Evolutionary conservation across 2,797 vertebrate genomes (phyloP).

Genomic region (Lepus oiostolus): DNA sequence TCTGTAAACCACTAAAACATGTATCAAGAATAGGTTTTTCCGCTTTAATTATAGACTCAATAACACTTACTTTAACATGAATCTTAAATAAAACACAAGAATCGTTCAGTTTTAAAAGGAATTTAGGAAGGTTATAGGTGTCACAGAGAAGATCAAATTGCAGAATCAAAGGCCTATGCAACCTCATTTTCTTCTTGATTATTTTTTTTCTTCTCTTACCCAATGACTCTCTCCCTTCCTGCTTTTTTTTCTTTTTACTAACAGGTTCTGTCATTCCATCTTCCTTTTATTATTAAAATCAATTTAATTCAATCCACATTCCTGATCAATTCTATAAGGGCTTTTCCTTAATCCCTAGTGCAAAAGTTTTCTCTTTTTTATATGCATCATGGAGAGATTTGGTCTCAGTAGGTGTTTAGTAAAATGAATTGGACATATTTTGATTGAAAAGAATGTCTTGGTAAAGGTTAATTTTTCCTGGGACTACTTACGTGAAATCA

Average conservation of each 20-base stretch:
- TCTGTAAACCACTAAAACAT: neutral
- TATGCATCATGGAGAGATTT: neutral
- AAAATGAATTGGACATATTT: constrained; percentile 54
- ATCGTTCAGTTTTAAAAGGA: neutral
- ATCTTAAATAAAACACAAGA: neutral
- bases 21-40: neutral
- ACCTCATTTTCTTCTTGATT: neutral
- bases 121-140: neutral
- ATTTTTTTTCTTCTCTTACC: neutral
- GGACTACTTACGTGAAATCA: constrained; percentile 46
- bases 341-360: neutral
- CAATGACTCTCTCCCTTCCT: neutral
- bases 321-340: neutral
- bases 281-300: neutral
- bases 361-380: neutral
- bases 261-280: neutral
- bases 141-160: neutral
- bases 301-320: neutral
- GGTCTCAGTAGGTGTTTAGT: neutral
- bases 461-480: constrained; percentile 66
- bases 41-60: neutral
- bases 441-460: constrained; percentile 27
- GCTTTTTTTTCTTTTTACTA: neutral
- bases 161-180: neutral
- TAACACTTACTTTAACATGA: neutral